Evolutionary conservation across 35 echinoderm and acorn worm species (phyloP).

Genomic region (Ophiothrix spiculata): DNA sequence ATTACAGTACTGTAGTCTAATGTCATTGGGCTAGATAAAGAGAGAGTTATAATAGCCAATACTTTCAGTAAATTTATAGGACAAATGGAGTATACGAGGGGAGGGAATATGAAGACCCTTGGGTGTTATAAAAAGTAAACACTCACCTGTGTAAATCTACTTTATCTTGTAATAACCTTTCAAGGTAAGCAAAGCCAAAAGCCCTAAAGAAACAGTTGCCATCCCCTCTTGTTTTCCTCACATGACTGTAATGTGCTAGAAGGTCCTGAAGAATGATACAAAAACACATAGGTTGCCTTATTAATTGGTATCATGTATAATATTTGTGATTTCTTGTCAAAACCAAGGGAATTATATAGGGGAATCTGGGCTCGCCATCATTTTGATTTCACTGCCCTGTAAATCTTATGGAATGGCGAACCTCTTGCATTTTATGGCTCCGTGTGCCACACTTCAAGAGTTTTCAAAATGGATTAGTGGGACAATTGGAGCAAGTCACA

Average conservation of each 20-base stretch:
- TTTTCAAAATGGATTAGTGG: too few species aligned
- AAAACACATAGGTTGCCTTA: background rate
- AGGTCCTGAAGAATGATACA: slow-evolving; percentile 23
- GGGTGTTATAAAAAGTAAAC: too few species aligned
- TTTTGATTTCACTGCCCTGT: background rate
- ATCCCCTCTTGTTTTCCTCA: slow-evolving; percentile 91
- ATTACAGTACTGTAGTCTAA: background rate
- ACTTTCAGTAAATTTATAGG: too few species aligned
- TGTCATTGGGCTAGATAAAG: background rate
- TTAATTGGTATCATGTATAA: background rate
- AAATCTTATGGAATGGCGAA: background rate
- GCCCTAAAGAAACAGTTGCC: slow-evolving; percentile 96
- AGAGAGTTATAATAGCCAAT: background rate
- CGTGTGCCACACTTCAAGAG: too few species aligned
- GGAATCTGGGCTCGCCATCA: background rate
- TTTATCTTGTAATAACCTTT: slow-evolving; percentile 81
- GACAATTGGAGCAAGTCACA: too few species aligned
- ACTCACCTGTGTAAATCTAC: slow-evolving; percentile 78
- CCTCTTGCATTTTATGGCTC: background rate
- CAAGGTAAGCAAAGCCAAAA: slow-evolving; percentile 98
- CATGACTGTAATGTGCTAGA: slow-evolving; percentile 40
- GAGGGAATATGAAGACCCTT: too few species aligned
- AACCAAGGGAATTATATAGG: background rate
- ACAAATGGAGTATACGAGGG: too few species aligned
- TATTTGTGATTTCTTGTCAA: background rate